Evolutionary conservation across 1,140 invertebrate genomes (phyloP), one percentile per base, ranked within the genome.

Genomic region (Telenomus remus): DNA sequence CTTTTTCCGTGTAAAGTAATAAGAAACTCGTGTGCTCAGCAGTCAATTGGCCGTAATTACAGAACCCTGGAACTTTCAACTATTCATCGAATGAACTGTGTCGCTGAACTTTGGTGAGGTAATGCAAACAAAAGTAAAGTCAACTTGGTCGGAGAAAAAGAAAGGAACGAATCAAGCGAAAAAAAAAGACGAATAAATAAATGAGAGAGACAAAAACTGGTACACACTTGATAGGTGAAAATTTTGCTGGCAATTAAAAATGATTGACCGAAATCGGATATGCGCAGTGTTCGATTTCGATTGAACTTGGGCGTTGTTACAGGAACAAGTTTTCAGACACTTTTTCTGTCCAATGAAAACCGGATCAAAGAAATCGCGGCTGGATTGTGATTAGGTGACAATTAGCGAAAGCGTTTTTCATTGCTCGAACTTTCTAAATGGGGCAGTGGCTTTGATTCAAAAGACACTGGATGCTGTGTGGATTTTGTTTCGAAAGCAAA

Each of bases 391-490:
- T 68, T 74, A 68, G 63, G 51, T 65, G 71, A 68, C 64, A 65
- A 74, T 61, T 51, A 74, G 64, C 71, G 60, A 74, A 74, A 74
- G 64, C 46, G 57, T 68, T 61, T 68, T 68, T 66, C 71, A 48
- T 63, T 49, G 4, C n/a, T 27, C n/a, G 39, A 42, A 63, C 71
- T 74, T 74, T 74, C 71, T 75, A 75, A 69, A 63, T 47, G 35
- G 27, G 8, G 42, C 9, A n/a, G 10, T 33, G 56, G 44, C 56
- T 34, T 34, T 39, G 48, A 27, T 14, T 64, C 47, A 44, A 63
- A 47, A 14, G 34, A 53, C 19, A 61, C 43, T 19, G 19, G 46
- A 60, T 12, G 50, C 68, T 53, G 44, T 16, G 14, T n/a, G 56
- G 27, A 48, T 68, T 75, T 68, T 68, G 53, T 53, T 75, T 53